phyloP scores from a whole-genome alignment of 2,113 vertebrate genomes.

The Pteruthius melanotis region DNA sequence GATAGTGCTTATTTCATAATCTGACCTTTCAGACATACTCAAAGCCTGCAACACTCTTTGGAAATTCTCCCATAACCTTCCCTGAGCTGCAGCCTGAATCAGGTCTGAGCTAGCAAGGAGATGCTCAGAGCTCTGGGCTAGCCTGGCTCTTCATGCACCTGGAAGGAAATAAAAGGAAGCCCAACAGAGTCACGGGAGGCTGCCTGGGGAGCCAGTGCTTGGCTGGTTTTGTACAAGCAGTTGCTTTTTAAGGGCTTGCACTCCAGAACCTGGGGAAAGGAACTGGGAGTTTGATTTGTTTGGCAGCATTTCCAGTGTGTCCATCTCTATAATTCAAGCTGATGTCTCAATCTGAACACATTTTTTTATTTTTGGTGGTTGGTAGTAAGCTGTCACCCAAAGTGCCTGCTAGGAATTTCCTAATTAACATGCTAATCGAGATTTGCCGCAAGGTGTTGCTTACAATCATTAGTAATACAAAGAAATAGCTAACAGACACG shows the following conservation, averaged over 20 bases:
- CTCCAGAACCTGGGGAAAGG: background rate
- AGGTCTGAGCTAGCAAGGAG: background rate
- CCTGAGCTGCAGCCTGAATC: background rate
- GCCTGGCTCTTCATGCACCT: background rate
- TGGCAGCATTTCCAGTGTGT: background rate
- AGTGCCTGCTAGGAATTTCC: background rate
- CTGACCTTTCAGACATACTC: background rate
- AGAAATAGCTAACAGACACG: background rate
- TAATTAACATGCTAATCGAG: slow-evolving; percentile 46
- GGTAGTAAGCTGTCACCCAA: background rate
- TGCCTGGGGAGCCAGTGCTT: background rate
- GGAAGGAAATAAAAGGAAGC: background rate
- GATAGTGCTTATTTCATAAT: background rate
- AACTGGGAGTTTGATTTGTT: background rate
- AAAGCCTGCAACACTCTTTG: background rate
- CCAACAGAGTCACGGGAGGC: background rate
- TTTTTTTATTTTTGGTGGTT: background rate
- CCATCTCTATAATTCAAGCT: slow-evolving; percentile 4
- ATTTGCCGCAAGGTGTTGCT: slow-evolving; percentile 40
- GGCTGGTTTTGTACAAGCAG: background rate
- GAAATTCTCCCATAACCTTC: background rate
- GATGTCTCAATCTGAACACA: background rate
- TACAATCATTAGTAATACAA: slow-evolving; percentile 24
- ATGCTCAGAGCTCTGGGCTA: background rate
- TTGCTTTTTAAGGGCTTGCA: background rate